These are phyloP conservation scores for Myathropa florea DNA, from an alignment of 2,888 invertebrate species.

Conservation along the genomic window DNA sequence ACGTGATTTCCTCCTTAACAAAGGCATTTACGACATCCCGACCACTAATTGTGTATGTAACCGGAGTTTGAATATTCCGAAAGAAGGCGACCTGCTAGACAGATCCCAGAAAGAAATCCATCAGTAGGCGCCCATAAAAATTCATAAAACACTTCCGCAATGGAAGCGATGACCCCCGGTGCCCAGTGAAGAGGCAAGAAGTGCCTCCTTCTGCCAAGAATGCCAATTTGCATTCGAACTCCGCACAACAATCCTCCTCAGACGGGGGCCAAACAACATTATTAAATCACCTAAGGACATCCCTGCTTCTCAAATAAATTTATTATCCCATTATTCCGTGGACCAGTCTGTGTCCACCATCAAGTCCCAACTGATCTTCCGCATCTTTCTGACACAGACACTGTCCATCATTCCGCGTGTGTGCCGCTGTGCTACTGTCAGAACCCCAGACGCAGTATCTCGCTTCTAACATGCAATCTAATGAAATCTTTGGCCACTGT, in stretches of 20 bases:
- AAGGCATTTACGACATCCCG: not conserved
- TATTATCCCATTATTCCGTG: constrained; percentile 59
- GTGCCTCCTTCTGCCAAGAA: not conserved
- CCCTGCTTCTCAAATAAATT: constrained; percentile 46
- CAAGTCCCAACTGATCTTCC: constrained; percentile 40
- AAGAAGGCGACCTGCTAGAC: not conserved
- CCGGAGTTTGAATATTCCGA: not conserved
- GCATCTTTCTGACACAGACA: constrained; percentile 48
- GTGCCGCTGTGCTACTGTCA: constrained; percentile 51
- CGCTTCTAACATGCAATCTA: constrained; percentile 56
- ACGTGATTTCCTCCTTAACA: not conserved
- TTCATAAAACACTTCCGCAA: constrained; percentile 27
- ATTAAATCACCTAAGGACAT: constrained; percentile 59
- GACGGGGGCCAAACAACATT: constrained; percentile 30
- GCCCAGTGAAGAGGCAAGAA: not conserved
- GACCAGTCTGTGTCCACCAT: constrained; percentile 12
- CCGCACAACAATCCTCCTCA: not conserved
- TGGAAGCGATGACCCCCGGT: not conserved
- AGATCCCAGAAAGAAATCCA: not conserved
- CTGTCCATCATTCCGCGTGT: constrained; percentile 56
- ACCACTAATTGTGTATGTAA: not conserved
- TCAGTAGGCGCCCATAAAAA: constrained; percentile 12
- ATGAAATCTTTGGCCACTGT: constrained; percentile 42
- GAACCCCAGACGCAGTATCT: constrained; percentile 46
- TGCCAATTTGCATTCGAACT: constrained; percentile 50